Evolutionary conservation across 2,113 vertebrate genomes (phyloP).

Genomic region (Mixornis gularis): DNA sequence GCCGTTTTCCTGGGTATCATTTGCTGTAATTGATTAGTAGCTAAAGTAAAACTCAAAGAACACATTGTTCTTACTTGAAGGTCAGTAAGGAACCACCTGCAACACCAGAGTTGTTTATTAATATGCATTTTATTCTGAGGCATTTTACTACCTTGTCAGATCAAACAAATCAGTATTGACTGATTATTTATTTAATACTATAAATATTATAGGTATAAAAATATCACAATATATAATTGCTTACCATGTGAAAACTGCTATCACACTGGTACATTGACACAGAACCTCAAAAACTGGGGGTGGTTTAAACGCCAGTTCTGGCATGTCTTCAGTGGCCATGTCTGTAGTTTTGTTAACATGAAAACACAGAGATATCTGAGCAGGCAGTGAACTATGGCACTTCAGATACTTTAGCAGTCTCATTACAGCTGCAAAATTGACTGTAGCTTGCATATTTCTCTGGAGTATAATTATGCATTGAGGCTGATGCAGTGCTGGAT

Average conservation of each 20-base stretch:
- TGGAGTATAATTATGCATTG: not conserved
- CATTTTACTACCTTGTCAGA: not conserved
- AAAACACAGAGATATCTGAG: not conserved
- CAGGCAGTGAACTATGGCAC: not conserved
- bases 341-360: not conserved
- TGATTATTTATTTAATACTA: not conserved
- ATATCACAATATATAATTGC: fast-evolving
- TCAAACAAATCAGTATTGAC: not conserved
- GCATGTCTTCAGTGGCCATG: not conserved
- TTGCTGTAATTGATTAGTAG: not conserved
- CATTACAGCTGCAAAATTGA: not conserved
- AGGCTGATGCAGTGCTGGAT: not conserved
- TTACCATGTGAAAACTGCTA: not conserved
- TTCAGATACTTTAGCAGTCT: not conserved
- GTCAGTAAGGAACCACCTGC: not conserved
- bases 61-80: not conserved
- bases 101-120: not conserved
- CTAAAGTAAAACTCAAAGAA: not conserved
- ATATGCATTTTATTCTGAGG: not conserved
- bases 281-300: not conserved
- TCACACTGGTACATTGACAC: not conserved
- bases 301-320: not conserved
- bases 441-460: not conserved
- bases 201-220: not conserved
- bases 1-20: not conserved